Evolutionary conservation across 2,797 vertebrate species (phyloP).

Genomic region (Gallirallus australis): DNA sequence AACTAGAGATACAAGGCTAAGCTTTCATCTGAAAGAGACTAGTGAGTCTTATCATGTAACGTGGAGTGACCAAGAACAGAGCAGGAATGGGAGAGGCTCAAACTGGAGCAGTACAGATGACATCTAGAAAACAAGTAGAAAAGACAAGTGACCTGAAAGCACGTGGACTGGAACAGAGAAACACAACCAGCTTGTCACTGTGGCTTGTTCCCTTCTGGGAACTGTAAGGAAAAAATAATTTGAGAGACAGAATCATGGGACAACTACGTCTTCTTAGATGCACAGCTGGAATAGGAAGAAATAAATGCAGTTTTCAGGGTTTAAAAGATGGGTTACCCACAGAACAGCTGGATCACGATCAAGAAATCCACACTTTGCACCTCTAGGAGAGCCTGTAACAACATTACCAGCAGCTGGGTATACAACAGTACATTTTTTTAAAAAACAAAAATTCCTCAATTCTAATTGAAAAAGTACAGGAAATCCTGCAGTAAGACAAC

Average conservation of each 20-base stretch:
- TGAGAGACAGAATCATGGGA: background rate
- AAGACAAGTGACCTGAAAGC: background rate
- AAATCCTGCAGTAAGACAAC: background rate
- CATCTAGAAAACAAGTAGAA: background rate
- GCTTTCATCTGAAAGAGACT: background rate
- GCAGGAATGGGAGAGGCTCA: background rate
- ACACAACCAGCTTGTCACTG: background rate
- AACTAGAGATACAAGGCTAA: background rate
- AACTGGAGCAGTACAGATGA: background rate
- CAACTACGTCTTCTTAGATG: background rate
- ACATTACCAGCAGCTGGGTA: background rate
- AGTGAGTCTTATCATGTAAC: background rate
- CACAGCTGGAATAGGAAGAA: background rate
- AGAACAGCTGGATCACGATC: background rate
- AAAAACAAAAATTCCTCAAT: background rate
- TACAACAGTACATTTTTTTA: background rate
- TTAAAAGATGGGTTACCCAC: background rate
- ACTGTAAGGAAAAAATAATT: background rate
- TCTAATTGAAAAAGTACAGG: background rate
- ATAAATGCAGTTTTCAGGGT: background rate
- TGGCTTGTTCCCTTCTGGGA: background rate
- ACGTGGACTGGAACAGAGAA: background rate
- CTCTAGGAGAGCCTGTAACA: background rate
- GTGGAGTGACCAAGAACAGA: background rate
- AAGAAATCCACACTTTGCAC: background rate